phyloP scores from a whole-genome alignment of 2,113 vertebrate species.

The Bombycilla garrulus region DNA sequence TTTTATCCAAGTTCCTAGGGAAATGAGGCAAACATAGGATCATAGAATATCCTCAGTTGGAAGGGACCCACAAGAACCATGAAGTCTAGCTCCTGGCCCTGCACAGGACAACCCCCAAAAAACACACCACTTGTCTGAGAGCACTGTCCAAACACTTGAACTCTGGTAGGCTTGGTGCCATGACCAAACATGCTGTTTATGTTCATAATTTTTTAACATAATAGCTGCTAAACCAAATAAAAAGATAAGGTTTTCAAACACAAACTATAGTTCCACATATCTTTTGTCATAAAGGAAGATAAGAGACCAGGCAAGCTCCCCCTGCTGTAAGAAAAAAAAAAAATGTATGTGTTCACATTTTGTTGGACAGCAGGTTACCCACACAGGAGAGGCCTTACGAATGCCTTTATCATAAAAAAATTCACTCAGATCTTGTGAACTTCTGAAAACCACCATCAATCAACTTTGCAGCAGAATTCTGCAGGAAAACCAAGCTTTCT shows the following conservation, averaged over 20 bases:
- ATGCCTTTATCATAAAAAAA: no score
- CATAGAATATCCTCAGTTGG: neutral
- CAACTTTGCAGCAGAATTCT: no score
- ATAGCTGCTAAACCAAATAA: neutral
- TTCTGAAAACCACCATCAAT: no score
- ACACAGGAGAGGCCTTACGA: no score
- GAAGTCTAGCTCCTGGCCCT: neutral
- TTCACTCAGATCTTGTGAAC: no score
- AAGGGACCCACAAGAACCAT: neutral
- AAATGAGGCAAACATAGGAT: neutral
- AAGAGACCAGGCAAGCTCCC: neutral
- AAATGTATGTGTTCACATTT: no score
- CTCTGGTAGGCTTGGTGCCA: neutral
- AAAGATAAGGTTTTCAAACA: neutral
- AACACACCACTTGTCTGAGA: neutral
- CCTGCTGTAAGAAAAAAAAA: neutral
- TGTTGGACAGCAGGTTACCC: no score
- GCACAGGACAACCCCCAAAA: neutral
- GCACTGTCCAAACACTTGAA: neutral
- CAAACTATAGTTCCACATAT: neutral
- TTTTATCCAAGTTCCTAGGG: neutral
- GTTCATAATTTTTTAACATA: neutral
- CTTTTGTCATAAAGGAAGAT: neutral
- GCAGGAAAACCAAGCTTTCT: no score
- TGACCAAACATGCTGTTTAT: neutral